Base-by-base conservation (phyloP, 2,888 invertebrate species). In the Eurytoma adleriae region DNA sequence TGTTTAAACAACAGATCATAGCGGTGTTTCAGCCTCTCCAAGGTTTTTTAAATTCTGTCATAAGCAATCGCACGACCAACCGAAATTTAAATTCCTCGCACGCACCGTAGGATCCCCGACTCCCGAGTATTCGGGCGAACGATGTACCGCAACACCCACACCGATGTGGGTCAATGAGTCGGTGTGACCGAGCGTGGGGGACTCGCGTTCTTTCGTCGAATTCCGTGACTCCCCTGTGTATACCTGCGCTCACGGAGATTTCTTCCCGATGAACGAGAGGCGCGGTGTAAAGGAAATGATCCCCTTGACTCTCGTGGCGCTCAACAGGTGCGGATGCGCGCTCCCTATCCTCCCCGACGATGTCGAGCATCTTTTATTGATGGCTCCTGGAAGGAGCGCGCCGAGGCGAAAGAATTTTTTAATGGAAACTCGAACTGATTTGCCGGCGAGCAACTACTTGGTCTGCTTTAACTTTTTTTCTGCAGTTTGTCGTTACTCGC, bases 311-410 rank as follows among this genome's bases (percentile, higher is more conserved):
- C 57, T 30, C 3, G 13, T 3, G 16, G 13, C 27, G 13, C 24
- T 30, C 70, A 74, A 57, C 59, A 70, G 68, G 80, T 57, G 75
- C 66, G 69, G 61, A 59, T 57, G 64, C 18, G 48, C 30, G 64
- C 71, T 3, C 50, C 14, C 50, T 1, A 10, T 50, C 50, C 3
- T 14, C 14, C 50, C 14, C 50, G 10, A 14, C 30, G 66, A 67
- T 20, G 66, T 50, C 50, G 66, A 48, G 48, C 48, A 67, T 67
- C 48, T 67, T 20, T 50, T 50, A 71, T 75, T 71, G 54, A 52
- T 66, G 81, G 40, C 14, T 50, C 40, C 68, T 57, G 64, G 40
- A n/a, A 30, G 40, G 2, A 30, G 4, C 62, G 30, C 30, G 13
- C 30, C 62, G 62, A 3, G 30, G 50, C 50, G 50, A 7, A 50